Evolutionary conservation across 30 jellyfish, hydroid and myxozoan species (phyloP).

Genomic region (Pelagia noctiluca): DNA sequence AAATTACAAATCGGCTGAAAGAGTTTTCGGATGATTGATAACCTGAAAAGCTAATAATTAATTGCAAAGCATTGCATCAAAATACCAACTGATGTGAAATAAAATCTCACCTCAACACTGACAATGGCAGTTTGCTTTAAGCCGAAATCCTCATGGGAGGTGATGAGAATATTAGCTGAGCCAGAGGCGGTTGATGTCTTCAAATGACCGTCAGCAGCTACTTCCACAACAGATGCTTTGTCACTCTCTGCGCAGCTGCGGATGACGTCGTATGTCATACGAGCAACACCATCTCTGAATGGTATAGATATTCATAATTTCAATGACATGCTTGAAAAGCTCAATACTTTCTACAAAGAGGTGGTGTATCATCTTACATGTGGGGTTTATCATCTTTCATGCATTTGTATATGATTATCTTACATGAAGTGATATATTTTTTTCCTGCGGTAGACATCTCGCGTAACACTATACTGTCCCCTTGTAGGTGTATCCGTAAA

Average conservation of each 20-base stretch:
- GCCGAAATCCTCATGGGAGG: slow-evolving; percentile 94
- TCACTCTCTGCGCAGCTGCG: slow-evolving; percentile 26
- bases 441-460: too few relatives aligned
- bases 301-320: too few relatives aligned
- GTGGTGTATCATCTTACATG: too few relatives aligned
- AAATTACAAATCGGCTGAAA: too few relatives aligned
- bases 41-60: slow-evolving; percentile 3
- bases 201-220: slow-evolving; percentile 71
- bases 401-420: too few relatives aligned
- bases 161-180: slow-evolving; percentile 66
- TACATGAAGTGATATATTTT: too few relatives aligned
- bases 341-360: too few relatives aligned
- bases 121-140: slow-evolving; percentile 82
- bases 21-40: not conserved
- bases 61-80: too few relatives aligned
- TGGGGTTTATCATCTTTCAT: too few relatives aligned
- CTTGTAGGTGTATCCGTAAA: too few relatives aligned
- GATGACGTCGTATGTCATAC: slow-evolving; percentile 64
- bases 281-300: slow-evolving; percentile 74
- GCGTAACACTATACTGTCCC: too few relatives aligned
- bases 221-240: slow-evolving; percentile 42
- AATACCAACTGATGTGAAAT: not conserved
- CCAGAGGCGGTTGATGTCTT: slow-evolving; percentile 82
- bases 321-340: too few relatives aligned
- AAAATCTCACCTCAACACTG: slow-evolving; percentile 78